Conservation (phyloP, 2,113 vertebrate species). For the Lophius piscatorius region DNA sequence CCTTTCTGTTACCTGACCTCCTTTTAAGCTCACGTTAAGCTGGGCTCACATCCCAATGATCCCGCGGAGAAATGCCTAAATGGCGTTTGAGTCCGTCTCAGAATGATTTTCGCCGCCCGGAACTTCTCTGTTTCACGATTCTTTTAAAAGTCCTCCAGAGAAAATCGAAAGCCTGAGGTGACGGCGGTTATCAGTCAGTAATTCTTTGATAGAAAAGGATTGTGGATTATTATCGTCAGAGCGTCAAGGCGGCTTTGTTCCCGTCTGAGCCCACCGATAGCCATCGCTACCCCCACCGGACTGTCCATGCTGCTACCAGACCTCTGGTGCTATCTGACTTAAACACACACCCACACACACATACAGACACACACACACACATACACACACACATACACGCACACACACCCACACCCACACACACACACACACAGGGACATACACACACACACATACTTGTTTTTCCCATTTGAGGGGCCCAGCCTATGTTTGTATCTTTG, state of each 20-base stretch:
- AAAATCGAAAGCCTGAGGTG: conserved; percentile 13
- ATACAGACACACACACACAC: background rate
- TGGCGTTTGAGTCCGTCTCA: background rate
- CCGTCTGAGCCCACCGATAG: conserved; percentile 20
- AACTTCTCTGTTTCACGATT: conserved; percentile 27
- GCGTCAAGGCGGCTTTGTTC: conserved; percentile 36
- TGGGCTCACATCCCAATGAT: conserved; percentile 43
- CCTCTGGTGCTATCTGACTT: conserved; percentile 24
- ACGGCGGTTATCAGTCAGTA: conserved; percentile 23
- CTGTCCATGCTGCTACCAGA: conserved; percentile 25
- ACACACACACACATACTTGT: too few species aligned
- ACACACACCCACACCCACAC: background rate
- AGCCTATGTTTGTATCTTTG: too few species aligned
- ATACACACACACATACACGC: background rate
- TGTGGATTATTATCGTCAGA: conserved; percentile 33
- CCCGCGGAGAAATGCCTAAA: conserved; percentile 33
- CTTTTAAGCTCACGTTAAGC: conserved; percentile 44
- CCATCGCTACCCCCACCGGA: conserved; percentile 18
- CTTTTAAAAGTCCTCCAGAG: conserved; percentile 33
- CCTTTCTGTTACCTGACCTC: conserved; percentile 43
- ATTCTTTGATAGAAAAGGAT: conserved; percentile 29
- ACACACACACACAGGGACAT: conserved; percentile 2
- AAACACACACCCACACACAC: background rate
- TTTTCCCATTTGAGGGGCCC: too few species aligned
- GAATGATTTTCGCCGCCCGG: background rate